Evolutionary conservation across 2,888 invertebrate genomes (phyloP).

Genomic region (Cylindroiulus punctatus): DNA sequence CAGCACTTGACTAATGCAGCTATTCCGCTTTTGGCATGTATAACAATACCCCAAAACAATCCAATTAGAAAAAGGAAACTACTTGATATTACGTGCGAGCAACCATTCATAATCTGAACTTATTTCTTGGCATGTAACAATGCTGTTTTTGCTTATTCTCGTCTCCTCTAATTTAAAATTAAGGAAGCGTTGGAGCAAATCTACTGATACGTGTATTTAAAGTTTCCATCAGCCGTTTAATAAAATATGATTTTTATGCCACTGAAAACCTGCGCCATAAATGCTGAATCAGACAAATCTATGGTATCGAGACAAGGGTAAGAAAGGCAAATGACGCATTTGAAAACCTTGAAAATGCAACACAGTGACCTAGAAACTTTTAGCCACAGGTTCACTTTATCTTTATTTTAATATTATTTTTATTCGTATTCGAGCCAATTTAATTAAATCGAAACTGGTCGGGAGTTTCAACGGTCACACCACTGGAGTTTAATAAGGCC

Average conservation of each 20-base stretch:
- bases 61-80: not conserved
- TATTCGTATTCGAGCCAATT: not conserved
- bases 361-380: conserved; percentile 46
- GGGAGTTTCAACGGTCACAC: not conserved
- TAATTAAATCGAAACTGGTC: conserved; percentile 11
- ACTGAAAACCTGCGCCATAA: not conserved
- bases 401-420: conserved; percentile 22
- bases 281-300: conserved; percentile 34
- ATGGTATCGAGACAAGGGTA: not conserved
- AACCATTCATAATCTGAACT: too few species aligned
- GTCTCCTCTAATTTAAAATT: not conserved
- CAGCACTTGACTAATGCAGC: too few species aligned
- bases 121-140: too few species aligned
- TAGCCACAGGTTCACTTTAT: conserved; percentile 28
- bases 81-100: not conserved
- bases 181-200: not conserved
- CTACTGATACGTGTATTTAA: not conserved
- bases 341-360: conserved; percentile 44
- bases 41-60: too few species aligned
- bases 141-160: too few species aligned
- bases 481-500: not conserved
- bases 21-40: too few species aligned
- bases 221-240: not conserved
- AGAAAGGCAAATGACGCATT: conserved; percentile 44
- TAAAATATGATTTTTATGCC: not conserved